Conservation (phyloP, 1,140 invertebrate genomes). For the Centruroides sculpturatus region DNA sequence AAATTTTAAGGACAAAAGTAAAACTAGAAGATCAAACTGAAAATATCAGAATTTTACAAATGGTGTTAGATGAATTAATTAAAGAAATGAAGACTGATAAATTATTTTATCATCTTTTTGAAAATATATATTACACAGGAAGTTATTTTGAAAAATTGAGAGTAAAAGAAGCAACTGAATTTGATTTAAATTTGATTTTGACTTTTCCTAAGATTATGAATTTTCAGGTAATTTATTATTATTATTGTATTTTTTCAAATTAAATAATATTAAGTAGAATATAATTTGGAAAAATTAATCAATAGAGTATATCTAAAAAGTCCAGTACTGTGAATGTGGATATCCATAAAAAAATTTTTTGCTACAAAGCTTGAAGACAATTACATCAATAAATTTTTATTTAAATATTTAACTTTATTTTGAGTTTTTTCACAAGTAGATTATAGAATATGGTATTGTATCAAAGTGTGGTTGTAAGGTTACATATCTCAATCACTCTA, state of each 20-base stretch:
- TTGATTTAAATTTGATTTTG: conserved; percentile 11
- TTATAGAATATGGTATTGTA: not conserved
- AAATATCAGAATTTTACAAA: conserved; percentile 6
- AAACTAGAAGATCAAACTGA: conserved; percentile 3
- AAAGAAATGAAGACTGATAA: conserved; percentile 1
- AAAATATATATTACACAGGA: conserved; percentile 1
- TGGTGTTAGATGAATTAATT: conserved; percentile 1
- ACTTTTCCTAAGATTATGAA: conserved; percentile 1
- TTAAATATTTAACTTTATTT: no score
- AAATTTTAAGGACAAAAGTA: conserved; percentile 4
- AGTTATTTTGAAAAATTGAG: conserved; percentile 10
- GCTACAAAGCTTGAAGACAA: no score
- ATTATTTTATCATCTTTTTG: not conserved
- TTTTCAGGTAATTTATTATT: conserved; percentile 1
- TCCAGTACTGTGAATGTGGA: no score
- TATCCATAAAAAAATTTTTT: no score
- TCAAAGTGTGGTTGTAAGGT: not conserved
- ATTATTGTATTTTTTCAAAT: not conserved
- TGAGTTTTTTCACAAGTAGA: no score
- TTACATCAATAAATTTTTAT: not conserved
- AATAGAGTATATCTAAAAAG: no score
- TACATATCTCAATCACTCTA: not conserved
- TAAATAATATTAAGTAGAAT: no score
- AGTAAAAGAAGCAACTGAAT: conserved; percentile 9
- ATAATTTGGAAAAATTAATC: no score